Evolutionary conservation across 1,140 invertebrate genomes (phyloP).

Genomic region (Metopolophium dirhodum): DNA sequence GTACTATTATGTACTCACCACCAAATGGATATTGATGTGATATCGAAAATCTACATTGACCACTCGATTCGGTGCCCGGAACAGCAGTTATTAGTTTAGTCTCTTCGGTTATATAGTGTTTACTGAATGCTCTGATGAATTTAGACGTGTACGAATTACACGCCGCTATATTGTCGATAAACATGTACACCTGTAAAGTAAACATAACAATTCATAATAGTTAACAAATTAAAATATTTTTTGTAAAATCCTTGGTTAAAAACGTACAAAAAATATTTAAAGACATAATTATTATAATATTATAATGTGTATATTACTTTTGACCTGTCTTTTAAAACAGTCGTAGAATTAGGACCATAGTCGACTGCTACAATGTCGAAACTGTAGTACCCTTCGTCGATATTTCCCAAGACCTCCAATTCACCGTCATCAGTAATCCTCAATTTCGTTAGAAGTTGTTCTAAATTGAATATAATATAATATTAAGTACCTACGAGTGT

Average conservation of each 20-base stretch:
- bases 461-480: not conserved
- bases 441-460: not conserved
- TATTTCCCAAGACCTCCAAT: not conserved
- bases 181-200: not conserved
- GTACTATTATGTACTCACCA: not conserved
- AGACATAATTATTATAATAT: no score
- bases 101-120: conserved; percentile 28
- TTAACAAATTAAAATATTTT: not conserved
- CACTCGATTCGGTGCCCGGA: not conserved
- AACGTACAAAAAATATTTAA: not conserved
- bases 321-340: not conserved
- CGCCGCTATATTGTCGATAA: conserved; percentile 8
- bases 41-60: conserved; percentile 7
- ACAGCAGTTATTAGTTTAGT: conserved; percentile 3
- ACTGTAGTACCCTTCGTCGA: not conserved
- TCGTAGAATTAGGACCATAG: not conserved
- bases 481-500: not conserved
- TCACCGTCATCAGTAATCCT: not conserved
- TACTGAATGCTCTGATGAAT: conserved; percentile 46
- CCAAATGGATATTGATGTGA: conserved; percentile 20
- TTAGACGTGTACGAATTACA: not conserved
- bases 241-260: not conserved
- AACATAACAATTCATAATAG: not conserved
- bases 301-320: not conserved
- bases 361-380: conserved; percentile 27